Evolutionary conservation across 37 sponge, comb jelly and placozoan species (phyloP).

Genomic region (Cliona cf. orientalis): DNA sequence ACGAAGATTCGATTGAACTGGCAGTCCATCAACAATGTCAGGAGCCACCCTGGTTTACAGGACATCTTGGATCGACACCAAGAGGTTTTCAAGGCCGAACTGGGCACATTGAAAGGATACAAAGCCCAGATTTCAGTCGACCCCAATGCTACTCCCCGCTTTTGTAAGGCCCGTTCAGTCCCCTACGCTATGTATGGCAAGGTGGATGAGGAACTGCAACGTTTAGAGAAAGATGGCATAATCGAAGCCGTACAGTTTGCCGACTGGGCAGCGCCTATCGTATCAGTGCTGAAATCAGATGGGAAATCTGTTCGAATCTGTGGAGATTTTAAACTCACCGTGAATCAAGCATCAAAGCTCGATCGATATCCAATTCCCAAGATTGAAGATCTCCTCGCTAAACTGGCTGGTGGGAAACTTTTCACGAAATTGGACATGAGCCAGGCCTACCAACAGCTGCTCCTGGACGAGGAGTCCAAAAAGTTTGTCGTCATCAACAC

Average conservation of each 20-base stretch:
- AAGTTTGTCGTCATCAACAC: slow-evolving; percentile 43
- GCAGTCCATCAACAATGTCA: too few species aligned
- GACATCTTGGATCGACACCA: too few species aligned
- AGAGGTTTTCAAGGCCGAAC: background rate
- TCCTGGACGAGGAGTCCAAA: slow-evolving; percentile 27
- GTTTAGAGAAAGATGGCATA: slow-evolving; percentile 17
- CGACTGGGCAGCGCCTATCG: slow-evolving; percentile 59
- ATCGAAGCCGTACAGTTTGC: slow-evolving; percentile 35
- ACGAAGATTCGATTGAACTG: too few species aligned
- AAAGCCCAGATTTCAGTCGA: slow-evolving; percentile 25
- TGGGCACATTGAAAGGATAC: slow-evolving; percentile 9
- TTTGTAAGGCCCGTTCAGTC: too few species aligned
- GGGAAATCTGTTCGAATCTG: slow-evolving; percentile 34
- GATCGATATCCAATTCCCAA: slow-evolving; percentile 41
- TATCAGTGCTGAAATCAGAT: slow-evolving; percentile 41
- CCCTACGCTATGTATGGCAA: slow-evolving; percentile 25
- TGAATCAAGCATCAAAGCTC: slow-evolving; percentile 3
- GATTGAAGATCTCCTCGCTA: slow-evolving; percentile 17
- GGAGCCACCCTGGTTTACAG: too few species aligned
- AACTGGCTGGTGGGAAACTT: slow-evolving; percentile 1
- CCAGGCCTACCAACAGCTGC: slow-evolving; percentile 35
- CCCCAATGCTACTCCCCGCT: background rate
- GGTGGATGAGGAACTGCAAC: slow-evolving; percentile 22
- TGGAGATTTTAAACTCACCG: slow-evolving; percentile 57
- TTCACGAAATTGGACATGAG: slow-evolving; percentile 45